phyloP scores from a whole-genome alignment of 1,140 invertebrate genomes.

The Trichonephila clavipes region DNA sequence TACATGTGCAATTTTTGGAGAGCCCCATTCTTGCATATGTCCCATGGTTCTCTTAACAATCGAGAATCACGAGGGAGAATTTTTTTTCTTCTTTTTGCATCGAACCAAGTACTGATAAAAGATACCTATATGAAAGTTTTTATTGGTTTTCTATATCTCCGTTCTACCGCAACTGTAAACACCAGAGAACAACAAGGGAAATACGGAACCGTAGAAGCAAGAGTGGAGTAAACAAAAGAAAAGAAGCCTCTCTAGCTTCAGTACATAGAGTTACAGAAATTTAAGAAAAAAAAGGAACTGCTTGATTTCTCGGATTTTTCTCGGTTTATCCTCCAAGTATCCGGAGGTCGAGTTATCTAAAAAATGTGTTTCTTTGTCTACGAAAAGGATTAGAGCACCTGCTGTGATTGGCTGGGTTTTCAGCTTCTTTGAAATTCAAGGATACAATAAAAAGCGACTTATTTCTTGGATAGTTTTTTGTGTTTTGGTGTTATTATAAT shows the following conservation, averaged over 20 bases:
- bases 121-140: slow-evolving; percentile 53
- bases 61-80: not conserved
- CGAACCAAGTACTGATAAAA: slow-evolving; percentile 19
- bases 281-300: slow-evolving; percentile 1
- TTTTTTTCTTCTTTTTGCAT: not conserved
- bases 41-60: slow-evolving; percentile 37
- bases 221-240: not conserved
- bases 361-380: slow-evolving; percentile 8
- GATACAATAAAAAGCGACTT: too few relatives aligned
- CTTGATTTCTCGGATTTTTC: not conserved
- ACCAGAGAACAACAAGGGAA: not conserved
- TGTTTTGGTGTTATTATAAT: too few relatives aligned
- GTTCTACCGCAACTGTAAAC: slow-evolving; percentile 47
- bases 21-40: not conserved
- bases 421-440: not conserved
- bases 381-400: not conserved
- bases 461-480: too few relatives aligned
- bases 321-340: not conserved
- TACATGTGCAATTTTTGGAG: not conserved
- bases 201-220: not conserved
- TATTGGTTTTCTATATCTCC: slow-evolving; percentile 62
- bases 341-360: not conserved
- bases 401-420: slow-evolving; percentile 40
- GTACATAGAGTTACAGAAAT: not conserved
- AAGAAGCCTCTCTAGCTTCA: not conserved